Evolutionary conservation across 2,888 invertebrate species (phyloP).

Genomic region (Eretmocerus hayati): DNA sequence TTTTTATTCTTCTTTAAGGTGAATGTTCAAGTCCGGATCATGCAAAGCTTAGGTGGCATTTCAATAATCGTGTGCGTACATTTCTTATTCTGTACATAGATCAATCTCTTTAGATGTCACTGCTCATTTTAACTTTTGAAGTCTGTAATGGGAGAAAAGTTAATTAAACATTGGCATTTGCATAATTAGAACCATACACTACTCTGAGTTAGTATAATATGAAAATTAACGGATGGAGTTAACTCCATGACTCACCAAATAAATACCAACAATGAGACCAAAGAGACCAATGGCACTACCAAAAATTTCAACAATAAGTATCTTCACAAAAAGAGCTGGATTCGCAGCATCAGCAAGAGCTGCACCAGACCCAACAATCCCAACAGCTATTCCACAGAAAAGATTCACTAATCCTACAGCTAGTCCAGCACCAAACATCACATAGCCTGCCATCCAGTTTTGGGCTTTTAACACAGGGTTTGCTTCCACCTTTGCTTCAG

Average conservation of each 20-base stretch:
- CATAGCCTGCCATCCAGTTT: slow-evolving; percentile 82
- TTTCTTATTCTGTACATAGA: too few relatives aligned
- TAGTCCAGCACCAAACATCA: slow-evolving; percentile 93
- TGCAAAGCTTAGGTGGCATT: too few relatives aligned
- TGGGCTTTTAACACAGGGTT: slow-evolving; percentile 48
- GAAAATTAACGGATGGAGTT: background rate
- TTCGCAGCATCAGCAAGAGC: slow-evolving; percentile 98
- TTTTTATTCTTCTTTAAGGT: too few relatives aligned
- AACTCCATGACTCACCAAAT: slow-evolving; percentile 57
- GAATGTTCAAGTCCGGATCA: too few relatives aligned
- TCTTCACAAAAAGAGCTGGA: slow-evolving; percentile 92
- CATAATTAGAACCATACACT: too few relatives aligned
- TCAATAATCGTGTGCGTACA: too few relatives aligned
- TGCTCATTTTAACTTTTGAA: background rate
- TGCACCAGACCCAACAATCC: slow-evolving; percentile 97
- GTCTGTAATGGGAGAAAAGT: background rate
- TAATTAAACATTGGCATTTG: background rate
- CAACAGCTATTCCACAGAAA: slow-evolving; percentile 93
- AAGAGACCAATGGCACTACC: slow-evolving; percentile 98
- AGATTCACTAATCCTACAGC: slow-evolving; percentile 94
- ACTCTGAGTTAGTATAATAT: too few relatives aligned
- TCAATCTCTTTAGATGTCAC: too few relatives aligned
- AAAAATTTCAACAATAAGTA: slow-evolving; percentile 97
- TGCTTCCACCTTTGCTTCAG: slow-evolving; percentile 11
- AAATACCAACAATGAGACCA: slow-evolving; percentile 96